Evolutionary conservation across 2,113 vertebrate species (phyloP).

Genomic region (Euleptes europaea): DNA sequence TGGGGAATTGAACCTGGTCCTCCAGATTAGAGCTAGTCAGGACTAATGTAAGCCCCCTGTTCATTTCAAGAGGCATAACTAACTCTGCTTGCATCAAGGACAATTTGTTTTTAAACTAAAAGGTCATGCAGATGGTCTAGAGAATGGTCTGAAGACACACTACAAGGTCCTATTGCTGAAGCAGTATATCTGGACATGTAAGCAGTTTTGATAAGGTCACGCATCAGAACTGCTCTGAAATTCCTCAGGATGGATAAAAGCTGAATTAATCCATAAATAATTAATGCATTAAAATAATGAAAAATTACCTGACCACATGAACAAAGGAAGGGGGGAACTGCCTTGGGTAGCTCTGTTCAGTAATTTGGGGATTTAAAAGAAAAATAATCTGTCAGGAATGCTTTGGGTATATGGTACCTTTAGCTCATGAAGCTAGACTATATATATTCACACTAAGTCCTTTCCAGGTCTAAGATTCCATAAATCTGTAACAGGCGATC

Average conservation of each 20-base stretch:
- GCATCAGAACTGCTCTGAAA: background rate
- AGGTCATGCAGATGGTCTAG: background rate
- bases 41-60: background rate
- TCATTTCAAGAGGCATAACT: background rate
- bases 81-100: background rate
- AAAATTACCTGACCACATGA: background rate
- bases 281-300: background rate
- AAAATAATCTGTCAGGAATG: background rate
- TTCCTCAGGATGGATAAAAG: background rate
- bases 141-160: background rate
- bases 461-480: background rate
- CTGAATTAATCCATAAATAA: background rate
- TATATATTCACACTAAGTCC: slow-evolving; percentile 4
- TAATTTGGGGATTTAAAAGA: background rate
- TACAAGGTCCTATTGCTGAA: no score
- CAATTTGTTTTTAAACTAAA: background rate
- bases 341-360: background rate
- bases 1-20: no score
- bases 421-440: background rate
- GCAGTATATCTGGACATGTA: no score
- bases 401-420: background rate
- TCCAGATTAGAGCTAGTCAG: no score
- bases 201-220: background rate
- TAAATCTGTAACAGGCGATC: slow-evolving; percentile 1
- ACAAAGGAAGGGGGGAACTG: background rate